These are phyloP conservation scores for Telenomus remus DNA, from an alignment of 1,140 invertebrate species.

Conservation along the genomic window DNA sequence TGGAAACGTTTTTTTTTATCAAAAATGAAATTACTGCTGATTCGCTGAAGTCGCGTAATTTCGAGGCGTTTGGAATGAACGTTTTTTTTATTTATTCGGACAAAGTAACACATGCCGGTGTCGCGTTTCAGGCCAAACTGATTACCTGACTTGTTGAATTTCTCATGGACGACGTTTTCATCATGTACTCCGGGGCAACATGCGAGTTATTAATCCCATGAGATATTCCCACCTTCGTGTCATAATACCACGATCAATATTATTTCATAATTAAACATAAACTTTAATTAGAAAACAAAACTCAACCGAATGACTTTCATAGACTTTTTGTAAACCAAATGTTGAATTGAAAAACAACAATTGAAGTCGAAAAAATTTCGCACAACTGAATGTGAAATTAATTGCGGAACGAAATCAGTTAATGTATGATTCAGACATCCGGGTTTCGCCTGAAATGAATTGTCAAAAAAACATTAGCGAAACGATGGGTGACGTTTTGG, in stretches of 20 bases:
- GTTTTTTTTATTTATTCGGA: not conserved
- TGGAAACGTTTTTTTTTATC: not conserved
- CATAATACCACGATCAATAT: not conserved
- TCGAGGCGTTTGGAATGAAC: too few species aligned
- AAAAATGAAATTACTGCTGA: not conserved
- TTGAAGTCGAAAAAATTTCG: too few species aligned
- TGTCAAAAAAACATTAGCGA: not conserved
- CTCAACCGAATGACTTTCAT: too few species aligned
- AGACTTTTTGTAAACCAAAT: too few species aligned
- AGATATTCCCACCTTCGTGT: slow-evolving; percentile 3
- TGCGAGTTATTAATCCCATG: slow-evolving; percentile 11
- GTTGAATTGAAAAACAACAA: too few species aligned
- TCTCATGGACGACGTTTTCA: slow-evolving; percentile 12
- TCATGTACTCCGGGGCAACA: slow-evolving; percentile 10
- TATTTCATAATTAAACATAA: too few species aligned
- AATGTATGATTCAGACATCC: too few species aligned
- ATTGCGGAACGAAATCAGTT: too few species aligned
- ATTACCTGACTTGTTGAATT: slow-evolving; percentile 15
- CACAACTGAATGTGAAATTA: too few species aligned
- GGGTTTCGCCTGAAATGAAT: too few species aligned
- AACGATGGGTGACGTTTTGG: not conserved
- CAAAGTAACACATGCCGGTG: not conserved
- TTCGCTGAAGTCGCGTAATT: too few species aligned
- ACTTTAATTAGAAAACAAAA: not conserved
- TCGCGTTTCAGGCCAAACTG: slow-evolving; percentile 16